Evolutionary conservation across 2,888 invertebrate species (phyloP).

Genomic region (Frankliniella fusca): DNA sequence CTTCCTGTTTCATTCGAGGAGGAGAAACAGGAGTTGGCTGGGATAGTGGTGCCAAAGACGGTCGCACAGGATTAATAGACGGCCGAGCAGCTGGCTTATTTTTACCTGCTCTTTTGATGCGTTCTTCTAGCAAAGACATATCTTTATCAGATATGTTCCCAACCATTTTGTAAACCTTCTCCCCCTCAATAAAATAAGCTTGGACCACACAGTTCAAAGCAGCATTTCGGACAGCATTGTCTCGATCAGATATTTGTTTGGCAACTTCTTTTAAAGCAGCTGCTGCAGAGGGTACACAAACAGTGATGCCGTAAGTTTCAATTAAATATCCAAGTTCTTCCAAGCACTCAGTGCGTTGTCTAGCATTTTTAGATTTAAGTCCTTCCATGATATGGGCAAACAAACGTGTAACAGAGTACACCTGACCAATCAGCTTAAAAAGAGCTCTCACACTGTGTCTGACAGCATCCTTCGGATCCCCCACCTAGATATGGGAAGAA

Average conservation of each 20-base stretch:
- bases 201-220: conserved; percentile 90
- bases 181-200: conserved; percentile 86
- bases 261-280: conserved; percentile 86
- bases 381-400: conserved; percentile 92
- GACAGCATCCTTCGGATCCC: conserved; percentile 94
- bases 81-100: conserved; percentile 42
- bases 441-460: conserved; percentile 82
- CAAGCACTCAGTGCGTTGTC: conserved; percentile 93
- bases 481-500: conserved; percentile 58
- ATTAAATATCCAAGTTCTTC: conserved; percentile 85
- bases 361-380: conserved; percentile 91
- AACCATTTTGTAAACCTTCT: conserved; percentile 84
- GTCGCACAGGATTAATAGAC: conserved; percentile 50
- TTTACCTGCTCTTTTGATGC: conserved; percentile 86
- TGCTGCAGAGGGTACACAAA: conserved; percentile 75
- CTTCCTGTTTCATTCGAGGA: conserved; percentile 43
- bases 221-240: conserved; percentile 92
- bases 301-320: conserved; percentile 75
- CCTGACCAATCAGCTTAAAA: conserved; percentile 75
- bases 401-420: conserved; percentile 84
- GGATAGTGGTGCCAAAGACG: conserved; percentile 50
- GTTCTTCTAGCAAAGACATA: conserved; percentile 86
- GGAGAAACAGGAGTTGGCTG: conserved; percentile 44
- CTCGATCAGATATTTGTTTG: conserved; percentile 90
- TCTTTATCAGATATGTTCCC: conserved; percentile 95